Base-by-base conservation (phyloP, 2,888 invertebrate genomes). In the Caenorhabditis sp. region DNA sequence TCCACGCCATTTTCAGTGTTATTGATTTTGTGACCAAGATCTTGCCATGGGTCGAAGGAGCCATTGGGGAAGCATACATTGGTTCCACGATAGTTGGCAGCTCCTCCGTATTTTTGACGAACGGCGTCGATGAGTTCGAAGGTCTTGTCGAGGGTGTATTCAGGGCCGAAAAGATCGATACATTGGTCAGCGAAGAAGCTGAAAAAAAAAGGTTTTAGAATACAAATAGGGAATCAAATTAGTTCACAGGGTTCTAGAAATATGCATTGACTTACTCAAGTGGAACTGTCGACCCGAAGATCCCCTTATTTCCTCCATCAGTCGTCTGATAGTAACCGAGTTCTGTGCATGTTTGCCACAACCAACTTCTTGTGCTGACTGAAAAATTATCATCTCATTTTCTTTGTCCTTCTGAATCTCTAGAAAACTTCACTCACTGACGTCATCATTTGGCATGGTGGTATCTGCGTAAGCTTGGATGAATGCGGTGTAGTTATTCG, bases 261-360 rank as follows among this genome's bases (percentile, higher is more conserved):
- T 54, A 23, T 54, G 3, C 14, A 23, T 59, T 27, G 7, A 17
- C 65, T 64, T 21, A 78, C 80, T 78, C 77, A 3, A 78, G 43
- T 17, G 78, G 79, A 12, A 82, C 76, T 17, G 68, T 76, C 14
- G 77, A 72, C n/a, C 83, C 83, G 52, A 80, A 81, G 43, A 80
- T 78, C 23, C 78, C 76, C 8, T 54, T 56, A 50, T 80, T 80
- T 56, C 75, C 78, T 27, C 74, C 72, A 73, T 92, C 92, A 0
- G 95, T 94, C 0, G 94, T 93, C 90, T 96, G 96, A 89, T 92
- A 96, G 89, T 93, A 96, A 27, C 95, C 96, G 88, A 95, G 95
- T 88, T 96, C 96, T 0, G 94, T 94, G 88, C 96, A 97, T 0
- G 95, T 95, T 89, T 96, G 96, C 88, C 95, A 96, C 72, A 91